Percentiles rank a stretch among this genome's conserved stretches.
Evolutionary conservation across 2,888 invertebrate species (phyloP).

Genomic region (Diaphora mendica): DNA sequence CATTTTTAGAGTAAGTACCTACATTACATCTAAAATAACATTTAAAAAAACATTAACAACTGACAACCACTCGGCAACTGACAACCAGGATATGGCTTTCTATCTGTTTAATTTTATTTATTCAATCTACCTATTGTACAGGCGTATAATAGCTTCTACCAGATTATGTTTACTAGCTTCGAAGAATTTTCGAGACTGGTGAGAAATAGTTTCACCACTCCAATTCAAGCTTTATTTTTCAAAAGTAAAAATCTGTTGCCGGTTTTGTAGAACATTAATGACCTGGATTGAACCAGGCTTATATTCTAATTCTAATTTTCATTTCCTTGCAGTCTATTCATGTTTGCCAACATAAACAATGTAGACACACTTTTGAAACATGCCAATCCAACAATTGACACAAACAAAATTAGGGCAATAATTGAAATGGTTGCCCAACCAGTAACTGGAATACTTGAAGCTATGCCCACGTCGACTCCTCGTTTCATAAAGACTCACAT

Average conservation of each 20-base stretch:
- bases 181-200: not conserved
- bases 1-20: constrained; percentile 90
- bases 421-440: constrained; percentile 12
- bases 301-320: not conserved
- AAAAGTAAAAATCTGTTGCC: not conserved
- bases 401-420: constrained; percentile 7
- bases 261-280: not conserved
- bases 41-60: not conserved
- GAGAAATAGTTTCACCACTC: not conserved
- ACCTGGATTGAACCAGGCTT: not conserved
- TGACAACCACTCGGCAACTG: too few relatives aligned
- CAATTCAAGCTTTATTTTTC: not conserved
- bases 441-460: constrained; percentile 29
- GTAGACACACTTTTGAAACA: not conserved
- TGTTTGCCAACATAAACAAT: not conserved
- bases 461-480: constrained; percentile 59
- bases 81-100: too few relatives aligned
- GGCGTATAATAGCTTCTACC: not conserved
- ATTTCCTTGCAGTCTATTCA: constrained; percentile 9
- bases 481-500: constrained; percentile 91
- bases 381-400: not conserved
- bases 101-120: too few relatives aligned
- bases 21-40: constrained; percentile 9
- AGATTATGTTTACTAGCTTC: not conserved
- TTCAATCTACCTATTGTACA: too few relatives aligned